Evolutionary conservation across 2,888 invertebrate species (phyloP).

Genomic region (Calameuta pallipes): DNA sequence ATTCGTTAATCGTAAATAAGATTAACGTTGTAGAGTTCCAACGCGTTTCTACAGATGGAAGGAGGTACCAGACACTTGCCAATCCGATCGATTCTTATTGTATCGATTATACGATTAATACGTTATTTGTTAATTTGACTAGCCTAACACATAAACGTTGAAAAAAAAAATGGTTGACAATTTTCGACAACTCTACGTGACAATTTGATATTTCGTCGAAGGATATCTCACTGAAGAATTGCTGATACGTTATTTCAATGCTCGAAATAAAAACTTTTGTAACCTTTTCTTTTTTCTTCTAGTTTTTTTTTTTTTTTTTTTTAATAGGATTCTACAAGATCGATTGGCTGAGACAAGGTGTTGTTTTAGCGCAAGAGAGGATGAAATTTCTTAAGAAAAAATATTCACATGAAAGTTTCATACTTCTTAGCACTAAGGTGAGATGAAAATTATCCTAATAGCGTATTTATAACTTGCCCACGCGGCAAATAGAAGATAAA

Average conservation of each 20-base stretch:
- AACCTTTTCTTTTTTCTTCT: conserved; percentile 12
- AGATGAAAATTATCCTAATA: background rate
- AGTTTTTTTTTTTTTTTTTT: conserved; percentile 3
- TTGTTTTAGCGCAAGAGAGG: background rate
- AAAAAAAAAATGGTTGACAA: conserved; percentile 55
- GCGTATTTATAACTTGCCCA: background rate
- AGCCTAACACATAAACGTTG: conserved; percentile 53
- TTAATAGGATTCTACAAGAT: background rate
- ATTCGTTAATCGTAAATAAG: background rate
- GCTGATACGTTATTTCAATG: conserved; percentile 15
- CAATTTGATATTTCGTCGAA: conserved; percentile 16
- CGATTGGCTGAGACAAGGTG: background rate
- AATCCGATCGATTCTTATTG: background rate
- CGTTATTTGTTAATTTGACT: conserved; percentile 28
- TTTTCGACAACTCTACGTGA: conserved; percentile 28
- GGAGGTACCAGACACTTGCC: background rate
- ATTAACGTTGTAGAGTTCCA: background rate
- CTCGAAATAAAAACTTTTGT: conserved; percentile 11
- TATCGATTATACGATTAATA: background rate
- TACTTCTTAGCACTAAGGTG: background rate
- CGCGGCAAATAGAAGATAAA: background rate
- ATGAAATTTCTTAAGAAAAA: background rate
- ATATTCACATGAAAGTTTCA: background rate
- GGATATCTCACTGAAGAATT: background rate
- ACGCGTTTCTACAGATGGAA: background rate